phyloP scores from a whole-genome alignment of 2,888 invertebrate genomes.

The Rhopalosiphum nymphaeae region DNA sequence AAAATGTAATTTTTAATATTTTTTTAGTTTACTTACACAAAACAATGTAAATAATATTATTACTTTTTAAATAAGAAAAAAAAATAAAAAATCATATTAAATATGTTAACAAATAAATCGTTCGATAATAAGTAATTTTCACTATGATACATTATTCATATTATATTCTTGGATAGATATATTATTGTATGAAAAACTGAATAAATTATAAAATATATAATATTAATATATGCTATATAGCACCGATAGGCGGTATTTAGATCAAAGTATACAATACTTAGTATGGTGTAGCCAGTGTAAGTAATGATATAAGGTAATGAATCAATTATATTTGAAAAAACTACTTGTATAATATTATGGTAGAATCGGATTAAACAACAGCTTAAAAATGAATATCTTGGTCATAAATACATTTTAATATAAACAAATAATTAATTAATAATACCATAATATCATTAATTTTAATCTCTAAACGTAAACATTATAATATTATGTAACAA shows the following conservation, averaged over 20 bases:
- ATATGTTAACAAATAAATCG: background rate
- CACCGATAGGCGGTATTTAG: background rate
- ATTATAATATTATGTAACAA: background rate
- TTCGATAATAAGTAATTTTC: background rate
- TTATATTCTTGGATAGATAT: background rate
- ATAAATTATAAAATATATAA: background rate
- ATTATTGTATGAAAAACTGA: background rate
- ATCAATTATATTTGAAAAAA: background rate
- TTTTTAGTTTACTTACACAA: background rate
- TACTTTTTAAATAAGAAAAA: background rate
- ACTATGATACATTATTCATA: background rate
- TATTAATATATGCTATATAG: too few species aligned
- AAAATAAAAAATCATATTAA: accelerated
- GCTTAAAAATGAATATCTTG: background rate
- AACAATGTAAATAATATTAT: background rate
- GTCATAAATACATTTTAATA: background rate
- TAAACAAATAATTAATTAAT: background rate
- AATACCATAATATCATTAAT: background rate
- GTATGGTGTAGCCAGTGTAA: background rate
- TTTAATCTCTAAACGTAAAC: background rate
- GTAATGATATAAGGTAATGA: background rate
- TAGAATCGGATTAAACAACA: background rate
- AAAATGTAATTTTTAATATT: background rate
- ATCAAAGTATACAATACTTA: background rate
- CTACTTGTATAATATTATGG: background rate